Evolutionary conservation across 1,140 invertebrate genomes (phyloP), one percentile per base, ranked within the genome.

Genomic region (Habropoda laboriosa): DNA sequence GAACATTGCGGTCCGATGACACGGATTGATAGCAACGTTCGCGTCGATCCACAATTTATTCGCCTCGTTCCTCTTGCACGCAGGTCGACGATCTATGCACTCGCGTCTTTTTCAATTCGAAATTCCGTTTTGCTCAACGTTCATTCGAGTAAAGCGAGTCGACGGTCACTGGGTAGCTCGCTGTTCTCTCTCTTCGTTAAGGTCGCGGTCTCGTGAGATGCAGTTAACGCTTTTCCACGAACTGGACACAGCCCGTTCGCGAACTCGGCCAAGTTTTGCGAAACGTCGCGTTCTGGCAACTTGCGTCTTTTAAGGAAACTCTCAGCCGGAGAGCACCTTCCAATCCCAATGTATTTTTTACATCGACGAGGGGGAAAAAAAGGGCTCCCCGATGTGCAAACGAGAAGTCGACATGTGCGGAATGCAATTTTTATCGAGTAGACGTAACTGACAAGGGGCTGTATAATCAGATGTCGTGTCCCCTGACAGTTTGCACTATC

Each of bases 141-240:
- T 40, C 40, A 24, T 45, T 45, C 16, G 5, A 42, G 12, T 7
- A 18, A 42, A 45, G 7, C 61, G 61, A 21, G 24, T 30, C 10
- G 18, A n/a, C n/a, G n/a, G n/a, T n/a, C n/a, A n/a, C n/a, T n/a
- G n/a, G n/a, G n/a, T n/a, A n/a, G n/a, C n/a, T n/a, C n/a, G n/a
- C n/a, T n/a, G n/a, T n/a, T n/a, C n/a, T n/a, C n/a, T 68, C 61
- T 45, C 75, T 67, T 78, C 68, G 84, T 77, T 80, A 79, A 80
- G 81, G 61, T 75, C 57, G 70, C 76, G 61, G 80, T 86, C 81
- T 86, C 84, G 83, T 74, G 84, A 87, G 82, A 86, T 80, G 67
- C 67, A 60, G 42, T 79, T 81, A 68, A 84, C 78, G 66, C 64
- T 75, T 84, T 88, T 85, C 79, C 82, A 86, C 85, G 85, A 82